Evolutionary conservation across 2,888 invertebrate species (phyloP), one percentile per base, ranked within the genome.

Genomic region (Drosophila diplacantha): DNA sequence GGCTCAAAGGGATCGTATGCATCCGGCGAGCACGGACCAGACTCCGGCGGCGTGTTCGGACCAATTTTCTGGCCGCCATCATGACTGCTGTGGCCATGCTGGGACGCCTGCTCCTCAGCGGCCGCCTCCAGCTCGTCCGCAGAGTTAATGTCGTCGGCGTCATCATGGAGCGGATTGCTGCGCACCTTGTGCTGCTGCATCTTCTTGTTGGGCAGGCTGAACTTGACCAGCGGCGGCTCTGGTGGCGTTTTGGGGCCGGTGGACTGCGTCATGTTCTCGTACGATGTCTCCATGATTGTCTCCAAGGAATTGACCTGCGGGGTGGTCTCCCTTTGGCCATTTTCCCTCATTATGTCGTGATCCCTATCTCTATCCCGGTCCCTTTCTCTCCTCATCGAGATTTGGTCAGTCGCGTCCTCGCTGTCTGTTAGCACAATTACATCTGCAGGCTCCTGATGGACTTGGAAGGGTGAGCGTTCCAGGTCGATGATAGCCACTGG

Each of bases 1-100:
- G 96, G 96, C 88, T 96, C 96, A 88, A 95, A 96, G 2, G 96
- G 96, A 91, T 96, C 96, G 88, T 96, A 96, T 4, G 93, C 95
- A 87, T 95, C 95, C 0, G 94, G 94, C 14, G 94, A 92, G 66
- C 92, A 92, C 0, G 92, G 92, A 1, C 92, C 92, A 8, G 92
- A 92, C 61, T 91, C 91, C 51, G 92, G 93, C 0, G 93, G 93
- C 5, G 93, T 93, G 81, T 93, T 93, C 0, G 93, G 93, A 0
- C 93, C 93, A 80, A 91, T 92, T 74, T 91, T 91, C 62, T 89
- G 86, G 68, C 84, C 74, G 6, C 72, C 61, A 5, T 82, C 80
- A 55, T 75, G 83, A 26, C 26, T 26, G 39, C 63, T 72, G 20
- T 56, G 55, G 41, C 71, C 72, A 22, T 73, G 69, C 41, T 59